Evolutionary conservation across 2,888 invertebrate genomes (phyloP), one percentile per base, ranked within the genome.

Genomic region (Drosophila bunnanda): DNA sequence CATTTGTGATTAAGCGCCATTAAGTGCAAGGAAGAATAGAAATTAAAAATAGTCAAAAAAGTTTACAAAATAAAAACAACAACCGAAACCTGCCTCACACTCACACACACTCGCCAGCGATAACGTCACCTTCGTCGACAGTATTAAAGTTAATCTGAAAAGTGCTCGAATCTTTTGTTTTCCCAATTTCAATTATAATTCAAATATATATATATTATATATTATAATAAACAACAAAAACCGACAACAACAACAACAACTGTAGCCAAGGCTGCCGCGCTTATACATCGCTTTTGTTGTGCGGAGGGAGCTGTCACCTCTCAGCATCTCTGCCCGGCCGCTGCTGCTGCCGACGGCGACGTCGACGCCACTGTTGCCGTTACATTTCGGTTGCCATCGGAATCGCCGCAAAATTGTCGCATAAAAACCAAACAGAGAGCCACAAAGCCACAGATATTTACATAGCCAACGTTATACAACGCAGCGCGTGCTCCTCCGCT

Each of bases 101-200:
- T 10, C 20, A 39, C 20, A 22, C 39, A 22, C 52, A 15, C 25
- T 30, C 25, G 57, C 67, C 76, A 75, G 71, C 75, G 79, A 85
- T 80, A 83, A 82, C 86, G 79, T 83, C 83, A 83, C 32, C 69
- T 30, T 44, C 36, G 39, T 58, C 61, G 58, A 56, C 84, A 83
- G 83, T 83, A 81, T 83, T 81, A 75, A 58, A 55, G 44, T 65
- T 48, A 70, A 58, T 59, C 50, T 43, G 60, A 62, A 70, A 68
- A 79, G 75, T 82, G 85, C 82, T 85, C 85, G 85, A 86, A 85
- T 86, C 88, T 78, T 77, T 87, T 80, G 78, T 79, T 77, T 67
- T 55, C 69, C 60, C 41, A 73, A 72, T 68, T 79, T 79, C 71
- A 84, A 78, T 84, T 77, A 75, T 76, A 61, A 25, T n/a, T n/a